Base-by-base conservation (phyloP, 2,888 invertebrate genomes). In the Capitulum mitella region DNA sequence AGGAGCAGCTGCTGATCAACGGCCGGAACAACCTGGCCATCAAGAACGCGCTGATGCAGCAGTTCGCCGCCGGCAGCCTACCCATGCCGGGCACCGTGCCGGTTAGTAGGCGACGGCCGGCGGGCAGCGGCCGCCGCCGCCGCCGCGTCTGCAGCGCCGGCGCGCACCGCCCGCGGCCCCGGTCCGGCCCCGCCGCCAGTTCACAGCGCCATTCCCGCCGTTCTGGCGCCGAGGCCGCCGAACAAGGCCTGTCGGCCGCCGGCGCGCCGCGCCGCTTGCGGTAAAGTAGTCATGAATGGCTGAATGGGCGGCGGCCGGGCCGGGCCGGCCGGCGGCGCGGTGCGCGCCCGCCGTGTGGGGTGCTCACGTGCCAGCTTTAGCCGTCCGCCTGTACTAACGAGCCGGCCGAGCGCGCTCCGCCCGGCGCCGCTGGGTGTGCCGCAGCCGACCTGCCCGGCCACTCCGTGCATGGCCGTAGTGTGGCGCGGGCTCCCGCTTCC, bases 1-100 rank as follows among this genome's bases (percentile, higher is more conserved):
- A 98, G 90, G 99, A 99, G 89, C 98, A 99, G 90, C 90, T 99
- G 87, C 90, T 99, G 88, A 98, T 99, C 90, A 99, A 99, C 90
- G 99, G 99, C 83, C 91, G 98, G 86, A 98, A 99, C 90, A 98
- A 99, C 90, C 91, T 99, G 89, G 98, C 98, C 85, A 89, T 99
- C 88, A 98, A 98, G 90, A 98, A 98, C 89, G 96, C 95, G 84
- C 90, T 96, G 85, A 94, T 96, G 93, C 75, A 75, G 32, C 37
- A 76, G 43, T 43, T 76, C 29, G 48, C 75, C 14, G 43, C 76
- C 76, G 76, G 64, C 64, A 26, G 64, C 19, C 10, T 64, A 5
- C 64, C 64, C 34, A 64, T 64, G 64, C 34, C 64, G 14, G 64
- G 64, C 16, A 64, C 64, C 16, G 26, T 64, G 64, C 64, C 64